Conservation (phyloP, 2,113 vertebrate species). For the Oenanthe melanoleuca region DNA sequence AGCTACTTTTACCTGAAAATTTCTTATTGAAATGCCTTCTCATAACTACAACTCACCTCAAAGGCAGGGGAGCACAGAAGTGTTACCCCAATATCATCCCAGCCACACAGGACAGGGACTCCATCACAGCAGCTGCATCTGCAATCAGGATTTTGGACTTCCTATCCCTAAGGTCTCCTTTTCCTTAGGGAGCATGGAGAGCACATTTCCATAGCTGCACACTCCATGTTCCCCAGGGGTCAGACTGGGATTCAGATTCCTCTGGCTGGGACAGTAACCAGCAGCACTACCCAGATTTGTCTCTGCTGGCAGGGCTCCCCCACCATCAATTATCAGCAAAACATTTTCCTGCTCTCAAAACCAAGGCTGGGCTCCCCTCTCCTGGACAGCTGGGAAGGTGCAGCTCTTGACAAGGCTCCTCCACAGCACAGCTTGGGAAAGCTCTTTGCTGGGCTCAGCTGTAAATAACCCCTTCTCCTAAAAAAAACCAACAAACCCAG, state of each 20-base stretch:
- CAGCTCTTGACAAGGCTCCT: background rate
- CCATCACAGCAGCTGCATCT: background rate
- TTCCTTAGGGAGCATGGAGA: background rate
- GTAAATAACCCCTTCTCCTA: background rate
- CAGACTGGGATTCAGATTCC: background rate
- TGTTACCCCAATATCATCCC: background rate
- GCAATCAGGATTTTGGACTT: background rate
- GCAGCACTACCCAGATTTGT: background rate
- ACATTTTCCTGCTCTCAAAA: background rate
- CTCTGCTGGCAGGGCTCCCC: background rate
- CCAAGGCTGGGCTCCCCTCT: conserved; percentile 53
- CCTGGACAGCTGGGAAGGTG: conserved; percentile 48
- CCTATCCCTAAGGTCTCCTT: background rate
- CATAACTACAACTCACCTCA: background rate
- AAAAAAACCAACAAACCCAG: background rate
- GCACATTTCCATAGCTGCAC: background rate
- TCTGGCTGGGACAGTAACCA: background rate
- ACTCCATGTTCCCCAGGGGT: background rate
- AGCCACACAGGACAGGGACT: background rate
- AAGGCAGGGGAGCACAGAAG: background rate
- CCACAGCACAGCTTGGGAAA: background rate
- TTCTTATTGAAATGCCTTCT: background rate
- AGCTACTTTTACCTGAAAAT: background rate
- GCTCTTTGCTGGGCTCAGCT: background rate
- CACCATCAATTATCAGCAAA: background rate